These are phyloP conservation scores for Colletes collaris DNA, from an alignment of 2,888 invertebrate species.

Conservation along the genomic window DNA sequence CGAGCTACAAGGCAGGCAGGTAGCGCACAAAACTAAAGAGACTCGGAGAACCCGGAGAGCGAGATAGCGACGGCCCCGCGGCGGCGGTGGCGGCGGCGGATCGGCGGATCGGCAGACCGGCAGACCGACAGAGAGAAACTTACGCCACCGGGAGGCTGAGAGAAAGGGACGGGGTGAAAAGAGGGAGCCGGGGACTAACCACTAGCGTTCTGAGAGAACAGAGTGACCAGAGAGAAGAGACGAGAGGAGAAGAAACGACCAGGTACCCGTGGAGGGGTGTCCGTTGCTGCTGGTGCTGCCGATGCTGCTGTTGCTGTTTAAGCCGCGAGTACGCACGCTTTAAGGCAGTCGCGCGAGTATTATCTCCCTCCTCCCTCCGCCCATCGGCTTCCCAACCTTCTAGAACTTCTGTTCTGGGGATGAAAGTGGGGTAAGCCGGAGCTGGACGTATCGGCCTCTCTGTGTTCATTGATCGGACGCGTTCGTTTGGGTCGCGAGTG, in stretches of 20 bases:
- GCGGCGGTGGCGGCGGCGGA: conserved; percentile 20
- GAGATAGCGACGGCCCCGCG: conserved; percentile 48
- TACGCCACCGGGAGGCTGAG: conserved; percentile 61
- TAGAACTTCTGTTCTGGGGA: conserved; percentile 52
- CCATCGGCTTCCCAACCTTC: conserved; percentile 37
- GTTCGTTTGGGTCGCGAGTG: background rate
- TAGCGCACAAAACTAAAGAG: conserved; percentile 78
- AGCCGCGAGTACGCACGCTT: conserved; percentile 66
- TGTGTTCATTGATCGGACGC: conserved; percentile 34
- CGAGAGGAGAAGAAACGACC: conserved; percentile 62
- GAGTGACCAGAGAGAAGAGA: conserved; percentile 62
- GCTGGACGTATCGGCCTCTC: conserved; percentile 29
- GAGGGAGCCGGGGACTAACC: conserved; percentile 63
- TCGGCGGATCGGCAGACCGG: background rate
- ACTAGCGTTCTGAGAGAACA: conserved; percentile 64
- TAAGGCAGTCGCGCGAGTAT: conserved; percentile 61
- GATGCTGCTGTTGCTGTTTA: conserved; percentile 66
- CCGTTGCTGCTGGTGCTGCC: conserved; percentile 63
- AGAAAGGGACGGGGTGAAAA: conserved; percentile 49
- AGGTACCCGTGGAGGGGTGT: conserved; percentile 66
- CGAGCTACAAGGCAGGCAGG: conserved; percentile 77
- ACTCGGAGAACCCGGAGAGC: conserved; percentile 68
- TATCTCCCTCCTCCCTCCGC: conserved; percentile 49
- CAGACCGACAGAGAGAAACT: conserved; percentile 16
- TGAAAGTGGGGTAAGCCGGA: conserved; percentile 47